These are phyloP conservation scores for Zoanthus gigantus DNA, from an alignment of 92 coral and sea anemone species.

Conservation along the genomic window DNA sequence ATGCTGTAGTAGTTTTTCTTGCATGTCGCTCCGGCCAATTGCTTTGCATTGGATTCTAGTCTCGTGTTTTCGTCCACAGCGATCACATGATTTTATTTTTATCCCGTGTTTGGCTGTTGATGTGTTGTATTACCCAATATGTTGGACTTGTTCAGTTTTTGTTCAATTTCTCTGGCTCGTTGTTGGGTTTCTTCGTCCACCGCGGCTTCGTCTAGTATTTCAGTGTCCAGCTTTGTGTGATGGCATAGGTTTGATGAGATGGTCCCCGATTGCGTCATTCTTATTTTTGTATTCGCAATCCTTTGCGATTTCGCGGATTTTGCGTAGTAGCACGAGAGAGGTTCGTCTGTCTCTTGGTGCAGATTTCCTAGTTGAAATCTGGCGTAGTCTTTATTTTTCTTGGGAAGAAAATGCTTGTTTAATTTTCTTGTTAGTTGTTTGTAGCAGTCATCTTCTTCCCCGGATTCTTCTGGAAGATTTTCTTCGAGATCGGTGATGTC, in stretches of 20 bases:
- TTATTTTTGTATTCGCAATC: conserved; percentile 61
- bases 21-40: too few relatives aligned
- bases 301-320: conserved; percentile 58
- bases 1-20: too few relatives aligned
- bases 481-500: conserved; percentile 38
- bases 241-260: conserved; percentile 67
- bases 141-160: too few relatives aligned
- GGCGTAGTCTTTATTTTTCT: conserved; percentile 18
- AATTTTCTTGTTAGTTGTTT: conserved; percentile 45
- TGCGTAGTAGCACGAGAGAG: conserved; percentile 52
- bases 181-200: too few relatives aligned
- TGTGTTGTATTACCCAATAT: too few relatives aligned
- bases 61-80: too few relatives aligned
- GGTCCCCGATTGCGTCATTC: conserved; percentile 57
- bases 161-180: too few relatives aligned
- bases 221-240: too few relatives aligned
- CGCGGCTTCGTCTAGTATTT: too few relatives aligned
- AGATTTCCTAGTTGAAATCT: conserved; percentile 60
- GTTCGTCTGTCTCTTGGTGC: conserved; percentile 51
- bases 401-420: conserved; percentile 60
- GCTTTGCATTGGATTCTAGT: too few relatives aligned
- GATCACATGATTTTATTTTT: too few relatives aligned
- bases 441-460: conserved; percentile 40
- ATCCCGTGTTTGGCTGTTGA: too few relatives aligned
- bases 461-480: conserved; percentile 11